Conservation (phyloP, 2,797 vertebrate genomes). For the Microctenopoma lineatum region DNA sequence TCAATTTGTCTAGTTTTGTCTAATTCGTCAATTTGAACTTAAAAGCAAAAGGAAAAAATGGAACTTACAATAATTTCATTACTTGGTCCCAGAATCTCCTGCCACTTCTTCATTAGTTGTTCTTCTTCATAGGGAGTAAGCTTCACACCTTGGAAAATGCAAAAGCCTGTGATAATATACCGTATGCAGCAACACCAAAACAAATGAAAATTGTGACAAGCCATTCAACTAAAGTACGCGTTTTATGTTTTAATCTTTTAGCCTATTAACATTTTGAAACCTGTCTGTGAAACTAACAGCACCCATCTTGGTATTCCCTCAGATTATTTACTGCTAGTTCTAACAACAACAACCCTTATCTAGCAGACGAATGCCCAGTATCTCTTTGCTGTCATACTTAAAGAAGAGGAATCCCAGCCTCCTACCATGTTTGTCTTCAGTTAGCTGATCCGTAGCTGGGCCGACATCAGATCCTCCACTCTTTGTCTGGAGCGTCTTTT, state of each 20-base stretch:
- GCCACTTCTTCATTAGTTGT: conserved; percentile 88
- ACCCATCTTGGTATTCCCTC: conserved; percentile 26
- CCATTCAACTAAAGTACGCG: conserved; percentile 4
- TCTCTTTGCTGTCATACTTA: conserved; percentile 36
- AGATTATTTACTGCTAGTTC: conserved; percentile 26
- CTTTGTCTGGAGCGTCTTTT: conserved; percentile 68
- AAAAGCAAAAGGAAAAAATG: conserved; percentile 8
- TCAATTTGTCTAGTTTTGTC: too few species aligned
- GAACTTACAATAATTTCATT: conserved; percentile 93
- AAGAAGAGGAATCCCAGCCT: conserved; percentile 48
- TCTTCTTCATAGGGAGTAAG: conserved; percentile 81
- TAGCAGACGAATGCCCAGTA: conserved; percentile 44
- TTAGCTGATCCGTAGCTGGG: conserved; percentile 67
- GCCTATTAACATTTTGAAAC: conserved; percentile 13
- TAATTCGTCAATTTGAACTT: too few species aligned
- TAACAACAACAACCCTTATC: conserved; percentile 61
- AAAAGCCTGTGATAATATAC: conserved; percentile 1
- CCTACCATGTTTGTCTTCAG: conserved; percentile 77
- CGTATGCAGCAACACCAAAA: conserved; percentile 9
- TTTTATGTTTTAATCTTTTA: conserved; percentile 11
- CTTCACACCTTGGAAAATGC: conserved; percentile 64
- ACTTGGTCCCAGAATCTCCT: conserved; percentile 88
- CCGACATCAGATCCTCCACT: conserved; percentile 72
- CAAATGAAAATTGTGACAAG: not conserved
- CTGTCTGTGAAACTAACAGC: conserved; percentile 14